Conservation (phyloP, 2,113 vertebrate species). For the Ivindomyrus marchei region DNA sequence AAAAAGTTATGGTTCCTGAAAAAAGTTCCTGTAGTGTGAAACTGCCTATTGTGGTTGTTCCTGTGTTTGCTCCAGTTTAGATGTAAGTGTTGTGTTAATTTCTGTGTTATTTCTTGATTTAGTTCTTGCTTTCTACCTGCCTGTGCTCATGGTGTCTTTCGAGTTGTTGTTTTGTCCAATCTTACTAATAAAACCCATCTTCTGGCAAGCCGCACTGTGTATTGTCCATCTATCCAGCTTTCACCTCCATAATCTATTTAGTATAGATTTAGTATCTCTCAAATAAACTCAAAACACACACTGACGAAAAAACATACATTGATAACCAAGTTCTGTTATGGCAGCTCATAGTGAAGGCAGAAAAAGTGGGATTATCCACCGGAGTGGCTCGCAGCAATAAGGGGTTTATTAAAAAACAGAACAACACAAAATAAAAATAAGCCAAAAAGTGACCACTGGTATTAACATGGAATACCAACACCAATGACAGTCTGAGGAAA, state of each 20-base stretch:
- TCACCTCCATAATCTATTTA: neutral
- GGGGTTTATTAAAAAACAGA: neutral
- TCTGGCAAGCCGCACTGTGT: neutral
- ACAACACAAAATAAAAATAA: neutral
- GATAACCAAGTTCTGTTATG: neutral
- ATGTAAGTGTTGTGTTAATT: neutral
- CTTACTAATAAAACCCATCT: neutral
- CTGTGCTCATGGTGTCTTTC: neutral
- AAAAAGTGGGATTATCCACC: too few species aligned
- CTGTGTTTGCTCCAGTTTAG: neutral
- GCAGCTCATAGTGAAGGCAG: too few species aligned
- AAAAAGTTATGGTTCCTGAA: neutral
- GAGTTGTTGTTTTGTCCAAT: neutral
- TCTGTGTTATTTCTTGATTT: neutral
- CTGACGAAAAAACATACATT: neutral
- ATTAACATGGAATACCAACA: neutral
- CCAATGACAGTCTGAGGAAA: neutral
- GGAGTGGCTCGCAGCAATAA: too few species aligned
- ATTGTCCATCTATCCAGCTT: neutral
- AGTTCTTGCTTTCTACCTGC: neutral
- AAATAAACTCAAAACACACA: neutral
- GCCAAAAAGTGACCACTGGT: neutral
- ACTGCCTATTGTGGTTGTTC: too few species aligned
- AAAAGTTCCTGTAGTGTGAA: too few species aligned
- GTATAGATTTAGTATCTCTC: neutral